These are phyloP conservation scores for Solea solea DNA, from an alignment of 2,113 vertebrate genomes.

Conservation along the genomic window DNA sequence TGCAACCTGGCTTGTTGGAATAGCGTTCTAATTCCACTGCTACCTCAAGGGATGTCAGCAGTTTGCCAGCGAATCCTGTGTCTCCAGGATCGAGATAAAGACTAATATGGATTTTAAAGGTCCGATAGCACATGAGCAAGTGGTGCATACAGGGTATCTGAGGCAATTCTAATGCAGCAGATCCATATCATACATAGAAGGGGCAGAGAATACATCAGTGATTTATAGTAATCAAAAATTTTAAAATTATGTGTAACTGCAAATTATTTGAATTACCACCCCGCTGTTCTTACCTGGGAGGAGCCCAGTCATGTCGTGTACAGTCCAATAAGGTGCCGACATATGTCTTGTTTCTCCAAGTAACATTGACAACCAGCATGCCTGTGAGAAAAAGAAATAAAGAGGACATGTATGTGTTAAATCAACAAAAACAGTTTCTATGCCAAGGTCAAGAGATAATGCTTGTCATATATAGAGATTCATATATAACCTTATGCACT, in stretches of 20 bases:
- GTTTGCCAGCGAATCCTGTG: conserved; percentile 65
- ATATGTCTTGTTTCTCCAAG: conserved; percentile 98
- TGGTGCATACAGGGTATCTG: conserved; percentile 33
- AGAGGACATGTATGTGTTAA: conserved; percentile 13
- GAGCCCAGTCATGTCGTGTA: conserved; percentile 97
- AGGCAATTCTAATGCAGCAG: conserved; percentile 47
- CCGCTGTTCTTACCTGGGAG: conserved; percentile 86
- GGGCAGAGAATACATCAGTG: conserved; percentile 46
- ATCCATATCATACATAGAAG: conserved; percentile 59
- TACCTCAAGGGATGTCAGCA: conserved; percentile 63
- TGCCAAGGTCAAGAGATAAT: background rate
- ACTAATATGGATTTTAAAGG: conserved; percentile 57
- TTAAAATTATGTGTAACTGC: no score
- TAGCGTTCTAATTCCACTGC: conserved; percentile 70
- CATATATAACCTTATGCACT: background rate
- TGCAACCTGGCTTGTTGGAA: conserved; percentile 70
- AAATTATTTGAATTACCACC: no score
- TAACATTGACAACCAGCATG: conserved; percentile 99
- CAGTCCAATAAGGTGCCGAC: conserved; percentile 97
- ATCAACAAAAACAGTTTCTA: background rate
- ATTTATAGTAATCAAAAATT: conserved; percentile 36
- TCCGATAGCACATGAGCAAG: conserved; percentile 45
- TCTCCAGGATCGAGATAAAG: conserved; percentile 64
- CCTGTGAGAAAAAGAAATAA: conserved; percentile 77
- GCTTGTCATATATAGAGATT: background rate